Percentiles rank a stretch among this genome's conserved stretches.
Conservation (phyloP, 2,797 vertebrate genomes). For the Spea hammondii region DNA sequence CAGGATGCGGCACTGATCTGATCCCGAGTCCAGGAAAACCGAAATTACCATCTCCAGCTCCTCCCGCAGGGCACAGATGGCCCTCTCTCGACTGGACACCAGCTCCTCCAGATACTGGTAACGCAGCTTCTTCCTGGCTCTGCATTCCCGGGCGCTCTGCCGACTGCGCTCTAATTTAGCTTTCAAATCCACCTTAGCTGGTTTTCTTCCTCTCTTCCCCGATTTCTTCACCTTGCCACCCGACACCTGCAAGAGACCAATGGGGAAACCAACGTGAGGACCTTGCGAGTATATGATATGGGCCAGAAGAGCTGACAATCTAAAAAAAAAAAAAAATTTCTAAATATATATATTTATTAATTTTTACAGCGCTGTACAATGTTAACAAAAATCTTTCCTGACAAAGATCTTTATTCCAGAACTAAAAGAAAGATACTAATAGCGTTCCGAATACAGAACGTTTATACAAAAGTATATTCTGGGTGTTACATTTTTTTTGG, state of each 20-base stretch:
- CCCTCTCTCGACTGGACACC: conserved; percentile 91
- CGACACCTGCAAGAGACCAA: conserved; percentile 69
- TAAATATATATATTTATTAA: no score
- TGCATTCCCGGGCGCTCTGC: conserved; percentile 92
- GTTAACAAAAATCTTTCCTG: no score
- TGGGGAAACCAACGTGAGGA: neutral
- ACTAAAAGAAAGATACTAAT: no score
- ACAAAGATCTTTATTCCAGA: no score
- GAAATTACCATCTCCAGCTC: conserved; percentile 89
- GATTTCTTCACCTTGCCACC: conserved; percentile 95
- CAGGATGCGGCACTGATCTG: neutral
- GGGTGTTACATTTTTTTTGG: no score
- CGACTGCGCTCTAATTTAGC: conserved; percentile 93
- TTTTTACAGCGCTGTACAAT: no score
- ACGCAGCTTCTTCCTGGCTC: conserved; percentile 90
- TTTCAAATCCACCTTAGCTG: conserved; percentile 95
- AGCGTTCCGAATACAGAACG: no score
- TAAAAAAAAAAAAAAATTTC: no score
- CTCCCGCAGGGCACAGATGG: conserved; percentile 92
- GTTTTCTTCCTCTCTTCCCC: conserved; percentile 91
- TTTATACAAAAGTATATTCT: no score
- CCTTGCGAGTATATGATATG: no score
- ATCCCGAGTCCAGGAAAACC: neutral
- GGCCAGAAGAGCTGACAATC: no score
- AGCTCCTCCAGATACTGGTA: conserved; percentile 97